Evolutionary conservation across 2,113 vertebrate species (phyloP), one percentile per base, ranked within the genome.

Genomic region (Dermatemys mawii): DNA sequence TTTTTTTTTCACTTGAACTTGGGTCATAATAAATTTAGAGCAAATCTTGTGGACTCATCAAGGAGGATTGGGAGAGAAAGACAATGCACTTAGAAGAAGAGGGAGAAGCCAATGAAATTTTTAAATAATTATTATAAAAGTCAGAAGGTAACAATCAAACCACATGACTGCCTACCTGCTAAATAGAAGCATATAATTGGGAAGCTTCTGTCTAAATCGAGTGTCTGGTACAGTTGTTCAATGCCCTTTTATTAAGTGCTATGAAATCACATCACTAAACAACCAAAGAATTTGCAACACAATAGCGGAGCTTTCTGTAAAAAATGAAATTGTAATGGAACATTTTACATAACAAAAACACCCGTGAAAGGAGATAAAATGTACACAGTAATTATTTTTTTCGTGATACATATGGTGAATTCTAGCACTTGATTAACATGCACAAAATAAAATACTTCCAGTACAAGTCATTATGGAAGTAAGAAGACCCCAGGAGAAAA

Each of bases 321-420:
- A 96, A 95, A 95, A 53, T 89, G 38, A 55, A 92, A 96, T 95
- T 94, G 84, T 94, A 97, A 96, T 94, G 87, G 94, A 94, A 81
- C 26, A 1, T 87, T 96, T 95, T 96, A 93, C 93, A 96, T 94
- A 89, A 96, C 85, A 97, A 94, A 96, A 96, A 78, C 84, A 84
- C 81, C 91, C 91, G 50, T 93, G 70, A 90, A 93, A 86, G 35
- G 73, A 92, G 83, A 94, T 90, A 89, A 97, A 95, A 89, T 85
- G 55, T 83, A 76, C 49, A 73, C 48, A 54, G 54, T 96, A 92
- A 95, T 97, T 96, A 55, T 96, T 92, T 95, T 97, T 94, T 92
- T 93, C 90, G 88, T 93, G 78, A 95, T 96, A 92, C 86, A 93
- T 83, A 49, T n/a, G 26, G 50, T 1, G 48, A 89, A 94, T 96